Percentiles rank a stretch among this genome's conserved stretches.
These are phyloP conservation scores for Pomacea canaliculata DNA, from an alignment of 2,888 invertebrate species.

Conservation along the genomic window DNA sequence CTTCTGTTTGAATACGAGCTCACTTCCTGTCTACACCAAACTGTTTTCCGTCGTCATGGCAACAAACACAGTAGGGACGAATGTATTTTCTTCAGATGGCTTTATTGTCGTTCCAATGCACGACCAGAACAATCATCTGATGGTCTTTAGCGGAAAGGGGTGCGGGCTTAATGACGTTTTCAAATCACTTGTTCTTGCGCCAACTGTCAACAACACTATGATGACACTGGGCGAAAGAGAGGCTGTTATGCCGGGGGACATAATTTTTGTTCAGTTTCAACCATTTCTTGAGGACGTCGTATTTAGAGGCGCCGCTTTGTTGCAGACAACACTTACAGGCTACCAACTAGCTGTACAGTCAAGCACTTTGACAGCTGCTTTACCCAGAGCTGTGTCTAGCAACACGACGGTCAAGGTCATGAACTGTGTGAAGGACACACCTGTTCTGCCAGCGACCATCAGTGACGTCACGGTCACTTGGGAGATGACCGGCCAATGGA, in stretches of 20 bases:
- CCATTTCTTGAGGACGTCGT: slow-evolving; percentile 1
- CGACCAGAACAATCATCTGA: background rate
- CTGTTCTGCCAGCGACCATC: background rate
- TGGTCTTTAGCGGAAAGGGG: slow-evolving; percentile 12
- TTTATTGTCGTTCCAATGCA: background rate
- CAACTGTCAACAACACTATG: background rate
- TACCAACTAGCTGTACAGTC: slow-evolving; percentile 5
- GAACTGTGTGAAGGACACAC: slow-evolving; percentile 5
- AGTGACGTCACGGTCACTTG: slow-evolving; percentile 8
- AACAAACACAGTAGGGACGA: slow-evolving; percentile 9
- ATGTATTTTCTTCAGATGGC: slow-evolving; percentile 14
- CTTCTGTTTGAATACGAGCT: slow-evolving; percentile 3
- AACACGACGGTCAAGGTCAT: slow-evolving; percentile 2
- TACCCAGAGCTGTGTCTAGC: background rate
- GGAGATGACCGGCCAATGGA: slow-evolving; percentile 4
- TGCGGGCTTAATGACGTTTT: slow-evolving; percentile 1
- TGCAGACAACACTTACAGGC: slow-evolving; percentile 15
- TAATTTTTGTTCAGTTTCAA: background rate
- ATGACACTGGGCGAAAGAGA: background rate
- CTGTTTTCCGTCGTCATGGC: slow-evolving; percentile 16
- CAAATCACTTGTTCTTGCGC: background rate
- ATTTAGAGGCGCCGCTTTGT: slow-evolving; percentile 5
- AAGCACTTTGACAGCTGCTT: background rate
- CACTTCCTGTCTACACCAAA: slow-evolving; percentile 14
- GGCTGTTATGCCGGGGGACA: slow-evolving; percentile 1